These are phyloP conservation scores for Xylophagus ater DNA, from an alignment of 2,888 invertebrate genomes.

Conservation along the genomic window DNA sequence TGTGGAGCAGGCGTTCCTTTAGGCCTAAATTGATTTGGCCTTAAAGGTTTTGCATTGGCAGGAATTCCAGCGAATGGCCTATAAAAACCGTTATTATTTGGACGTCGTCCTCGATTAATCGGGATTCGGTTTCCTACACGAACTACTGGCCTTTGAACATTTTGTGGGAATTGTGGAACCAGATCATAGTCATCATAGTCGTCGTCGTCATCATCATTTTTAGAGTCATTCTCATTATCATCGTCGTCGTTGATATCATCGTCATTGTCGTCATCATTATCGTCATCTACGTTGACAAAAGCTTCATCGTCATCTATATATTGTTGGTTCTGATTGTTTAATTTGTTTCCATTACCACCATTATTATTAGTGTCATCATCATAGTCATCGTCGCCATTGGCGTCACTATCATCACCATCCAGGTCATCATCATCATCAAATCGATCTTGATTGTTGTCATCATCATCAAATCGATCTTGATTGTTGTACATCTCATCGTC, in stretches of 20 bases:
- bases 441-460: background rate
- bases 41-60: no score
- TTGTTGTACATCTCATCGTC: no score
- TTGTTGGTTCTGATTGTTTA: background rate
- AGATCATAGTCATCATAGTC: conserved; percentile 18
- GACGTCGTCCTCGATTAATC: no score
- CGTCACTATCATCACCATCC: conserved; percentile 2
- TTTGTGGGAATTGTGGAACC: no score
- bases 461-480: conserved; percentile 12
- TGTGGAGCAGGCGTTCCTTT: conserved; percentile 5
- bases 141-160: no score
- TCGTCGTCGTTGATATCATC: conserved; percentile 17
- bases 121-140: no score
- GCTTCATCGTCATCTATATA: conserved; percentile 1
- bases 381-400: conserved; percentile 8
- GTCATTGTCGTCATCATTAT: conserved; percentile 16
- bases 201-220: conserved; percentile 22
- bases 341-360: conserved; percentile 8
- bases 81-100: no score
- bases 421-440: background rate
- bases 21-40: no score
- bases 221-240: conserved; percentile 14
- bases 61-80: no score
- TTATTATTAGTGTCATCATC: conserved; percentile 21
- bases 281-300: conserved; percentile 11